Base-by-base conservation (phyloP, 2,888 invertebrate species). In the Eupithecia exiguata region DNA sequence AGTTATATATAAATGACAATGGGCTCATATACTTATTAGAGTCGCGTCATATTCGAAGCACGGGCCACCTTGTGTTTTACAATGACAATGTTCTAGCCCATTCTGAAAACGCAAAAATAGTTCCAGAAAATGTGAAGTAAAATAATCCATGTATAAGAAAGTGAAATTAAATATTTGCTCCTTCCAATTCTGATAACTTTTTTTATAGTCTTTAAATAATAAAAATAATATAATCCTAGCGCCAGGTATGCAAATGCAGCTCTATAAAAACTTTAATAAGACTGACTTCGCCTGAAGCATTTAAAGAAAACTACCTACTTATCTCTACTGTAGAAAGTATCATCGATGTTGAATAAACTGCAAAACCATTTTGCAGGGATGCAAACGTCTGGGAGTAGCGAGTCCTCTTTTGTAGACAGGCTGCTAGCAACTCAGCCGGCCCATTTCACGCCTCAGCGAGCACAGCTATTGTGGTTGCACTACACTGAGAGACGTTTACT, bases 351-450 rank as follows among this genome's bases (percentile, higher is more conserved):
- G 76, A 77, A 78, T 79, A 78, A 78, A 77, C 75, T 74, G 69
- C 66, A 74, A 78, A 75, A 80, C 79, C 78, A 76, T 79, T 79
- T 78, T 80, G 68, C 68, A 40, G 36, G 30, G 69, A 46, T 73
- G 70, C 63, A 69, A 62, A 58, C 78, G 70, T 76, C 69, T 76
- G 65, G 77, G 4, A 82, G 83, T 82, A 78, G 79, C 77, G 74
- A 79, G 67, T 72, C 77, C 78, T 80, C 82, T 84, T 86, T 84
- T 87, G 78, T 78, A 83, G 86, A 85, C 84, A 84, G 84, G 83
- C 84, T 84, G 84, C 86, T 87, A 88, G 89, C 89, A 89, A 89
- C 87, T 89, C 84, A 84, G 84, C 83, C 85, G 87, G 86, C 83
- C 88, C 86, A 90, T 91, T 91, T 90, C 87, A 79, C 86, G 86